Evolutionary conservation across 1,140 invertebrate genomes (phyloP).

Genomic region (Drosophila carrolli): DNA sequence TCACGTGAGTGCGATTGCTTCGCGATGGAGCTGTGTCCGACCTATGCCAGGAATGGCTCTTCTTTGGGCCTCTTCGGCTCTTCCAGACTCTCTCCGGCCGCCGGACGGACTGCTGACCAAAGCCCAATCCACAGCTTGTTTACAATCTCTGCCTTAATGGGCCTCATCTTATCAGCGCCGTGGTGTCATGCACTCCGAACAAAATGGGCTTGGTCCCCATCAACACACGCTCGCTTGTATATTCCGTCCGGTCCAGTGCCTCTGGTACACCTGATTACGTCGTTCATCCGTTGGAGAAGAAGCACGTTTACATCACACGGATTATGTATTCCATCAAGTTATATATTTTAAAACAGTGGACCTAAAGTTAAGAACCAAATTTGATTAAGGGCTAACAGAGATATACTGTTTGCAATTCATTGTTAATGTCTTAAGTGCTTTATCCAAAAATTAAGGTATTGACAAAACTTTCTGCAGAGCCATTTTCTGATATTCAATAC

Average conservation of each 20-base stretch:
- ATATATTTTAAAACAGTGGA: no score
- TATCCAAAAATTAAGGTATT: no score
- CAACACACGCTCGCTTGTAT: slow-evolving; percentile 9
- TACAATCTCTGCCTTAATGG: slow-evolving; percentile 67
- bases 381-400: no score
- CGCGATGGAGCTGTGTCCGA: slow-evolving; percentile 5
- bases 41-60: slow-evolving; percentile 29
- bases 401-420: no score
- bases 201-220: slow-evolving; percentile 58
- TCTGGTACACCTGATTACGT: slow-evolving; percentile 16
- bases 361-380: no score
- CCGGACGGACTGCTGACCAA: neutral
- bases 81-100: slow-evolving; percentile 1
- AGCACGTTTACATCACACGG: neutral
- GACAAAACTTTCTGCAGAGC: no score
- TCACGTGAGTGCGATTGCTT: slow-evolving; percentile 52
- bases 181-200: slow-evolving; percentile 65
- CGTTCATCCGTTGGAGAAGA: neutral
- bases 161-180: slow-evolving; percentile 61
- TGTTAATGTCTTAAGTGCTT: no score
- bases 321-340: neutral
- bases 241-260: neutral
- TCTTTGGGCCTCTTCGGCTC: neutral
- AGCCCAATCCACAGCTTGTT: slow-evolving; percentile 53
- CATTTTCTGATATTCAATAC: no score